Base-by-base conservation (phyloP, 1,140 invertebrate species). In the Drosophila triauraria region DNA sequence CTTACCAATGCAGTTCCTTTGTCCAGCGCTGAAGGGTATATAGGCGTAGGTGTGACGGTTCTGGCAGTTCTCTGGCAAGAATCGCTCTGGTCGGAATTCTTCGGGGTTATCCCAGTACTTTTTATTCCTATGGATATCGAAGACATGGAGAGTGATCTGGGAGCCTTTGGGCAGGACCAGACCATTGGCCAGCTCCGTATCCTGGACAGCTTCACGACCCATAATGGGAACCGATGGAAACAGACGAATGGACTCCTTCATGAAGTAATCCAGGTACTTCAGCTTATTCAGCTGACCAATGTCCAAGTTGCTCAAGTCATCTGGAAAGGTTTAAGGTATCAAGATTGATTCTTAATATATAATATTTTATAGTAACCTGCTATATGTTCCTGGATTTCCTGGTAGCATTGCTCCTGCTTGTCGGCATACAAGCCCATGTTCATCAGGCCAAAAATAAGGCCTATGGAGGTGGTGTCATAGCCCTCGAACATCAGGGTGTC, bases 401-500 rank as follows among this genome's bases (percentile, higher is more conserved):
- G 88, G 43, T 94, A 94, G 20, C 96, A 81, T 86, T 94, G 95
- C 17, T 94, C 88, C 91, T 97, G 96, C 43, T 94, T 92, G 40
- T 95, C 93, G n/a, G 93, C 94, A 88, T 96, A 91, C 56, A 94
- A 87, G 2, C 95, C 95, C 2, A 96, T 74, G 13, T 94, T 91
- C 83, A 95, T 94, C 5, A 96, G 80, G 0, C 93, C 93, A 92
- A 95, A 96, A 48, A 91, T 94, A 3, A 96, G 79, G 4, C 90
- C 94, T 44, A 94, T 93, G 1, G 95, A 94, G 2, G 96, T 96
- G 17, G 97, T 97, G 80, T 97, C 97, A 79, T 96, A 96, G 1
- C 94, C 94, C 78, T 95, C 96, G 93, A 97, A 97, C 94, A 97
- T 96, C 62, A 97, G 97, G 0, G 96, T 97, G 84, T 97, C 96